phyloP scores from a whole-genome alignment of 2,113 vertebrate species.

The Camelus dromedarius region DNA sequence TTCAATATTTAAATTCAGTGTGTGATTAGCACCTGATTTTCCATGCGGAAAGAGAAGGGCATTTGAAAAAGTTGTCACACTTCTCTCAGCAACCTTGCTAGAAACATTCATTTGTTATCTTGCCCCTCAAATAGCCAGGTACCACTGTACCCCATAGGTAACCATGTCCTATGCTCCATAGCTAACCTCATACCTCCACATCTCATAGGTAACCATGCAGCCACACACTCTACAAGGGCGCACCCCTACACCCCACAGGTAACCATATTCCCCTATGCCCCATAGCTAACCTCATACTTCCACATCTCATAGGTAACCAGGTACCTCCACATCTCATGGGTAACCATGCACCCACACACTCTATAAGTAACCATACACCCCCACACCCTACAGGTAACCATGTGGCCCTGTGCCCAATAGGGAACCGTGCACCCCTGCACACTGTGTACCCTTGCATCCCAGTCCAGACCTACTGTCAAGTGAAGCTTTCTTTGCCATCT shows the following conservation, averaged over 20 bases:
- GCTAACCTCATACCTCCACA: fast-evolving
- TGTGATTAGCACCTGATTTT: not conserved
- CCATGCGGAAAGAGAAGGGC: not conserved
- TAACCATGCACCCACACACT: not conserved
- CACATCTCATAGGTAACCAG: not conserved
- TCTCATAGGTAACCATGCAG: not conserved
- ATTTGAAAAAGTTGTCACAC: not conserved
- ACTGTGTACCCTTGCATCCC: fast-evolving
- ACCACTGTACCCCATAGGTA: fast-evolving
- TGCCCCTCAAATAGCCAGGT: not conserved
- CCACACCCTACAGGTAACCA: too few relatives aligned
- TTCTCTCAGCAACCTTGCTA: not conserved
- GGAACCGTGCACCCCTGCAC: not conserved
- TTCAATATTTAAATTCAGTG: not conserved
- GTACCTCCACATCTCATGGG: fast-evolving
- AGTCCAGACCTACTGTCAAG: not conserved
- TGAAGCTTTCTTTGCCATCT: not conserved
- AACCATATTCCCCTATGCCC: not conserved
- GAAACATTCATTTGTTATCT: not conserved
- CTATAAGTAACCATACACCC: not conserved
- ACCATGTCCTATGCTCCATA: fast-evolving
- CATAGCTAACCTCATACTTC: too few relatives aligned
- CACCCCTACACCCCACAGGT: too few relatives aligned
- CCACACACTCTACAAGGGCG: too few relatives aligned
- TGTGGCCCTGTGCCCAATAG: too few relatives aligned